phyloP scores from a whole-genome alignment of 2,797 vertebrate genomes.

The Sitta carolinensis region DNA sequence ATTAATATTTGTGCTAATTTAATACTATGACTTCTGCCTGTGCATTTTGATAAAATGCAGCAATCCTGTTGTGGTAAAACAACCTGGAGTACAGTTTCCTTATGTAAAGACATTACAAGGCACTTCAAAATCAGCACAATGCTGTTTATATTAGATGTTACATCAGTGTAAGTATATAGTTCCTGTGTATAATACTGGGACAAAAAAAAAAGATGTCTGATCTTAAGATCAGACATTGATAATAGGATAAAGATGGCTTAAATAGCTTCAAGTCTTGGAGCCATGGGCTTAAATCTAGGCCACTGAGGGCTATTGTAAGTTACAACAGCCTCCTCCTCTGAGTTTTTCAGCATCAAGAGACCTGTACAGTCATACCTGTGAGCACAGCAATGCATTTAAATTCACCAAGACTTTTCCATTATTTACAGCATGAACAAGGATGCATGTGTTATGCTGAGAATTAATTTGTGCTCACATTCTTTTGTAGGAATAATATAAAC shows the following conservation, averaged over 20 bases:
- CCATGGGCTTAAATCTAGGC: not conserved
- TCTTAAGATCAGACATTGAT: not conserved
- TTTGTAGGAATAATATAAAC: not conserved
- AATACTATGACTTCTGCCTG: not conserved
- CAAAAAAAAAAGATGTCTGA: not conserved
- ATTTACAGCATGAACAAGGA: not conserved
- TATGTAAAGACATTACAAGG: not conserved
- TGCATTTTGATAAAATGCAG: not conserved
- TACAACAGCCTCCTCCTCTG: not conserved
- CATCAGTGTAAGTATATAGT: not conserved
- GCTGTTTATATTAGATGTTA: not conserved
- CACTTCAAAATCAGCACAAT: not conserved
- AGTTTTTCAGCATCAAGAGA: not conserved
- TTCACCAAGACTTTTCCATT: not conserved
- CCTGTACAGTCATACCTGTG: not conserved
- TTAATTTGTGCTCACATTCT: not conserved
- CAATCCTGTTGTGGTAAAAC: not conserved
- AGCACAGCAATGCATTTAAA: not conserved
- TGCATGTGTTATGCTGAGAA: not conserved
- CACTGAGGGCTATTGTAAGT: not conserved
- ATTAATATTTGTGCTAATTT: not conserved
- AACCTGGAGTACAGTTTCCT: not conserved
- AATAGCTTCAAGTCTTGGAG: not conserved
- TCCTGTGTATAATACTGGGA: not conserved
- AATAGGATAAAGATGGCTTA: constrained; percentile 8